Base-by-base conservation (phyloP, 2,888 invertebrate species). In the Tribolium freemani region DNA sequence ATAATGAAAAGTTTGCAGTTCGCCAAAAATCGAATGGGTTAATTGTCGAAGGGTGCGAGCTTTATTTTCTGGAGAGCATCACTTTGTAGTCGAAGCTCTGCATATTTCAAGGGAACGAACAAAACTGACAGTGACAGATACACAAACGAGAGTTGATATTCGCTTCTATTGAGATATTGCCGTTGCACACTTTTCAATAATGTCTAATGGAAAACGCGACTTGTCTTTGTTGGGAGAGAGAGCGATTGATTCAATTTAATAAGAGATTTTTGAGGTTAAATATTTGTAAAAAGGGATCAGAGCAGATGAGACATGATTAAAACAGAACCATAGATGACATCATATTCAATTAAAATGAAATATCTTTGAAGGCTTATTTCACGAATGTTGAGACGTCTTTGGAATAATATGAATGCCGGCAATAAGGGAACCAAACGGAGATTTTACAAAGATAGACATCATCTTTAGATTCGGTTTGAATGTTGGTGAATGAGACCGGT, bases 101-200 rank as follows among this genome's bases (percentile, higher is more conserved):
- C 57, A 67, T 67, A 57, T 67, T 67, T 57, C 38, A 66, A 54
- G 67, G 57, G 67, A 54, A 64, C 60, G 67, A 66, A 73, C 69
- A 70, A 70, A 81, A 83, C 82, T 83, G 85, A 84, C 85, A 85
- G 82, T 85, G 85, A 86, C 86, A 85, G 85, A 84, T 85, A 85
- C 83, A 85, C 85, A 86, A 86, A 85, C 85, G 86, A 85, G 84
- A 83, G 78, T 82, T 84, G 84, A 85, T 85, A 84, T 83, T 82
- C 81, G 75, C 77, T 74, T 81, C 83, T 82, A 83, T 83, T 83
- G 85, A 85, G 84, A 84, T 84, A 85, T 85, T 85, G 83, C 84
- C 81, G 73, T 77, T 80, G 84, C 80, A 80, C 83, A 85, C 85
- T 85, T 85, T 85, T 85, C 85, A 85, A 85, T 85, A 85, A 85